These are phyloP conservation scores for Myotis planiceps DNA, from an alignment of 2,797 vertebrate species.

Conservation along the genomic window DNA sequence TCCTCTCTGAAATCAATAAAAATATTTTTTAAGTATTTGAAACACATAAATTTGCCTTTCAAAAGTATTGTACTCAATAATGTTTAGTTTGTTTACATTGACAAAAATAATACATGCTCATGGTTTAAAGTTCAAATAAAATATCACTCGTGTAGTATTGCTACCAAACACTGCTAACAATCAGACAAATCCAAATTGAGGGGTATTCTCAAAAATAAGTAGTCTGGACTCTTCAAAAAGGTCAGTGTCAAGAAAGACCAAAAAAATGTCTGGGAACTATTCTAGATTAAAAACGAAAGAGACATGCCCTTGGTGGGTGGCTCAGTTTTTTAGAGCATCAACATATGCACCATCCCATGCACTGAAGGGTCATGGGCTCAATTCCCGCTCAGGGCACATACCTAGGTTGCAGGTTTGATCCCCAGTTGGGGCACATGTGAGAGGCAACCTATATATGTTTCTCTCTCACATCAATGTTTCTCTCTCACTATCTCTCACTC, in stretches of 20 bases:
- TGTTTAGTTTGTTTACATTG: constrained; percentile 39
- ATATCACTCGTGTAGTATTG: background rate
- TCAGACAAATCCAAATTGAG: constrained; percentile 47
- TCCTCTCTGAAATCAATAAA: background rate
- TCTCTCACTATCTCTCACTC: background rate
- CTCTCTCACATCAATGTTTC: background rate
- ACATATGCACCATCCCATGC: background rate
- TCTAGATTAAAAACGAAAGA: constrained; percentile 33
- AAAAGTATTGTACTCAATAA: constrained; percentile 19
- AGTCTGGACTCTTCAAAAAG: constrained; percentile 33
- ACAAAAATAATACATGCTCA: constrained; percentile 27
- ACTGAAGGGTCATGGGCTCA: background rate
- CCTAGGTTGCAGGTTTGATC: background rate
- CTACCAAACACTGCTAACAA: constrained; percentile 41
- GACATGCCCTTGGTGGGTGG: background rate
- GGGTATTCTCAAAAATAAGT: constrained; percentile 37
- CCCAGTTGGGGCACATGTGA: background rate
- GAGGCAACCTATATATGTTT: background rate
- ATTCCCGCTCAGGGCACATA: background rate
- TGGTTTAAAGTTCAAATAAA: constrained; percentile 53
- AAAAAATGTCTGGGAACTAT: background rate
- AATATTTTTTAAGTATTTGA: constrained; percentile 26
- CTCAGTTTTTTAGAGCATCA: background rate
- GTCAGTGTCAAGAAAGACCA: constrained; percentile 8
- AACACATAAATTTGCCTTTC: constrained; percentile 14